Base-by-base conservation (phyloP, 2,113 vertebrate species). In the Phylloscopus trochiloides region DNA sequence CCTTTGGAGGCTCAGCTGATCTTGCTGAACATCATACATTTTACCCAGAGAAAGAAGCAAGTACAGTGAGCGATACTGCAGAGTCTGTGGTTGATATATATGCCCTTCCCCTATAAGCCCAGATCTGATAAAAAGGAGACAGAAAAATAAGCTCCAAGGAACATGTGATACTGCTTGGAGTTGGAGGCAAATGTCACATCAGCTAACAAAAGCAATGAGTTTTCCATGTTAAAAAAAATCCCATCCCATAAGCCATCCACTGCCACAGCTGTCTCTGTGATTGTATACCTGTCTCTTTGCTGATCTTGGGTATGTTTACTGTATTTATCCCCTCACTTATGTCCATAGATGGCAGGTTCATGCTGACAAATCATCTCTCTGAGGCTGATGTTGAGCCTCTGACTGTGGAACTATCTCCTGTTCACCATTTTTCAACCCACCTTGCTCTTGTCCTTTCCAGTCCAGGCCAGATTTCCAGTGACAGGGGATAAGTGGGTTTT, bases 81-180 rank as follows among this genome's bases (percentile, higher is more conserved):
- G 26, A 73, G n/a, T 31, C 71, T 67, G n/a, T 0, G 0, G 67
- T 3, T 83, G 55, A 76, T 80, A 80, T 4, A 11, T 32, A 88
- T 21, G 7, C 14, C 24, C 29, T 62, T 74, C 31, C 59, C 2
- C 2, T 79, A 48, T 71, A 71, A 90, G 75, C 43, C 75, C 29
- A n/a, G 14, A 88, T 66, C 83, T 95, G 81, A 63, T 45, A 72
- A 70, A 84, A 87, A 83, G 17, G 70, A 94, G 71, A 81, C 29
- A 74, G 73, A 84, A 84, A 94, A 95, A 40, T 74, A 75, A 79
- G 47, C 88, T 94, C 90, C 40, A 78, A 92, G 82, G 31, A 91
- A 28, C 50, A 67, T 42, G 36, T 75, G 87, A 89, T 87, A 82
- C 14, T 52, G 43, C 68, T 86, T 11, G 1, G 45, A 86, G 61